A percentile compares a stretch with the other conserved stretches of the same genome.
These are phyloP conservation scores for Diglossa cyanea DNA, from an alignment of 2,797 vertebrate genomes.

Conservation along the genomic window DNA sequence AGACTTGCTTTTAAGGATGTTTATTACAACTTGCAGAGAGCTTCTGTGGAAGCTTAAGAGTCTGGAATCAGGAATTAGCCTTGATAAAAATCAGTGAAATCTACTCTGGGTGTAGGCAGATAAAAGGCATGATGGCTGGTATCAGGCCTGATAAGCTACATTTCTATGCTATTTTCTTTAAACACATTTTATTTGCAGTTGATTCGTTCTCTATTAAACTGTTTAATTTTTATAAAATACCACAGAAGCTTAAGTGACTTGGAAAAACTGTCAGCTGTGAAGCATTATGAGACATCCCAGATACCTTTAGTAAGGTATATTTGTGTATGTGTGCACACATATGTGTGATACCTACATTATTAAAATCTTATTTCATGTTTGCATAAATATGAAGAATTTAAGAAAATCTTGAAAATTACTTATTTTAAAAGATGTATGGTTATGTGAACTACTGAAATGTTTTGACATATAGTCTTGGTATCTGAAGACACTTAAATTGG, in stretches of 20 bases:
- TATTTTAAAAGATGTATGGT: not conserved
- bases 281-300: not conserved
- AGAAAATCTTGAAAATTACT: not conserved
- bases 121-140: not conserved
- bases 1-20: slow-evolving; percentile 9
- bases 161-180: not conserved
- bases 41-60: not conserved
- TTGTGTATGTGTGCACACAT: not conserved
- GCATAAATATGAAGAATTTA: not conserved
- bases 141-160: not conserved
- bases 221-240: not conserved
- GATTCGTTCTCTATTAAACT: not conserved
- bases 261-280: not conserved
- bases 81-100: slow-evolving; percentile 12
- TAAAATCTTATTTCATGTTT: not conserved
- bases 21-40: not conserved
- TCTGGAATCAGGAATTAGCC: not conserved
- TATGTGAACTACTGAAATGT: not conserved
- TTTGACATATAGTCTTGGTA: not conserved
- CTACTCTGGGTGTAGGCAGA: not conserved
- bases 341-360: not conserved
- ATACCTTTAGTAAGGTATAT: not conserved
- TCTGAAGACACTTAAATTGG: not conserved
- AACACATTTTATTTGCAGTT: not conserved
- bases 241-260: not conserved